These are phyloP conservation scores for Australoheros scitulus DNA, from an alignment of 2,113 vertebrate species.

Conservation along the genomic window DNA sequence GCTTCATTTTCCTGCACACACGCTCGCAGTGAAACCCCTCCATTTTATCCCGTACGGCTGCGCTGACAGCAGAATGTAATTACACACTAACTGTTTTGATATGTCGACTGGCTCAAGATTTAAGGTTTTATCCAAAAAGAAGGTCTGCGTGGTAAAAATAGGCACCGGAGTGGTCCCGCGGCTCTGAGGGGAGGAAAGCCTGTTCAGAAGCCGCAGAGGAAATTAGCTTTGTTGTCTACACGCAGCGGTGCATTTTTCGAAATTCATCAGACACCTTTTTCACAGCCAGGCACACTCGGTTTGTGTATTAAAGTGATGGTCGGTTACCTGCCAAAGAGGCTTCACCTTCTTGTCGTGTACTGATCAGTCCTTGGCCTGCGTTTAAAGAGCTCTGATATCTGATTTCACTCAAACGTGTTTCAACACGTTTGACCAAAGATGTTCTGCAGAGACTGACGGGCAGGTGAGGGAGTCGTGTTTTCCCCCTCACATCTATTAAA, in stretches of 20 bases:
- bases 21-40: constrained; percentile 51
- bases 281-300: constrained; percentile 23
- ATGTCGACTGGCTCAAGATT: constrained; percentile 76
- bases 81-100: constrained; percentile 75
- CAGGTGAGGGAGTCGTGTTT: not conserved
- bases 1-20: constrained; percentile 67
- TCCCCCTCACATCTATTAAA: constrained; percentile 1
- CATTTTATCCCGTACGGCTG: constrained; percentile 62
- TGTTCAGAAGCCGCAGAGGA: constrained; percentile 48
- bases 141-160: constrained; percentile 66
- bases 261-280: constrained; percentile 57
- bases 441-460: constrained; percentile 2
- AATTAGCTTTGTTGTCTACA: constrained; percentile 65
- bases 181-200: constrained; percentile 51
- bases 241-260: constrained; percentile 3
- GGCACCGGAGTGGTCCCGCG: constrained; percentile 41
- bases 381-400: constrained; percentile 22
- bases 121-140: constrained; percentile 65
- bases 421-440: constrained; percentile 26
- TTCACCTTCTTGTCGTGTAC: constrained; percentile 34
- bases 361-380: constrained; percentile 41
- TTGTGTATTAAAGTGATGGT: constrained; percentile 36
- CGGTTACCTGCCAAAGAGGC: constrained; percentile 51
- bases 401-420: constrained; percentile 38
- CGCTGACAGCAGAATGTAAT: constrained; percentile 65